These are phyloP conservation scores for Eulemur rubriventer DNA, from an alignment of 2,797 vertebrate species.

Conservation along the genomic window DNA sequence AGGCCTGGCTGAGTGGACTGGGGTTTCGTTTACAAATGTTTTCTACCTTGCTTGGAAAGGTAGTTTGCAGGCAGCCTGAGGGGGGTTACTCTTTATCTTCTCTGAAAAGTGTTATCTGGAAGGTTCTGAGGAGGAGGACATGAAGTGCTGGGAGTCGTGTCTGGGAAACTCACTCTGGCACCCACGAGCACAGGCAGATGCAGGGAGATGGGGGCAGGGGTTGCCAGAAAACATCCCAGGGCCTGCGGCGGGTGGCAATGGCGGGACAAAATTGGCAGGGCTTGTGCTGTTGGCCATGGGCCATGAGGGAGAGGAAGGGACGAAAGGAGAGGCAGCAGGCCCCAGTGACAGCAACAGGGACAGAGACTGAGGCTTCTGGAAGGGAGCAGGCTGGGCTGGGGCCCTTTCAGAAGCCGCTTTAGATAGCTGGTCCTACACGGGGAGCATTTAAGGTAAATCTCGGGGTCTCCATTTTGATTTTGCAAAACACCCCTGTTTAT, in stretches of 20 bases:
- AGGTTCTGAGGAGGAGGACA: not conserved
- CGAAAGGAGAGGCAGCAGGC: not conserved
- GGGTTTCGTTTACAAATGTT: not conserved
- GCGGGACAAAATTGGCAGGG: not conserved
- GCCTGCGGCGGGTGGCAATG: not conserved
- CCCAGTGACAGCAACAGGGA: not conserved
- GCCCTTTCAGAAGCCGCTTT: not conserved
- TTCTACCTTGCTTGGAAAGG: not conserved
- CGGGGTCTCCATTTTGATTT: not conserved
- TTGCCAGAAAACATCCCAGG: not conserved
- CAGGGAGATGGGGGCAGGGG: not conserved
- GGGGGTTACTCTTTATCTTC: not conserved
- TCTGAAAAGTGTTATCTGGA: not conserved
- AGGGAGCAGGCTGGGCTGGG: not conserved
- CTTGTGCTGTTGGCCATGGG: not conserved
- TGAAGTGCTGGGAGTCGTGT: not conserved
- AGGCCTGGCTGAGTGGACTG: not conserved
- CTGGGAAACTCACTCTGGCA: not conserved
- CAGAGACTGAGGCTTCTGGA: not conserved
- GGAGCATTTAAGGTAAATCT: not conserved
- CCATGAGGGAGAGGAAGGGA: not conserved
- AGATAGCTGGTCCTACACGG: not conserved
- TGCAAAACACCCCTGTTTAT: not conserved
- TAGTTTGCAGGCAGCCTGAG: not conserved
- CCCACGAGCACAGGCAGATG: not conserved